phyloP scores from a whole-genome alignment of 2,888 invertebrate genomes.

The Monoplex corrugatus region DNA sequence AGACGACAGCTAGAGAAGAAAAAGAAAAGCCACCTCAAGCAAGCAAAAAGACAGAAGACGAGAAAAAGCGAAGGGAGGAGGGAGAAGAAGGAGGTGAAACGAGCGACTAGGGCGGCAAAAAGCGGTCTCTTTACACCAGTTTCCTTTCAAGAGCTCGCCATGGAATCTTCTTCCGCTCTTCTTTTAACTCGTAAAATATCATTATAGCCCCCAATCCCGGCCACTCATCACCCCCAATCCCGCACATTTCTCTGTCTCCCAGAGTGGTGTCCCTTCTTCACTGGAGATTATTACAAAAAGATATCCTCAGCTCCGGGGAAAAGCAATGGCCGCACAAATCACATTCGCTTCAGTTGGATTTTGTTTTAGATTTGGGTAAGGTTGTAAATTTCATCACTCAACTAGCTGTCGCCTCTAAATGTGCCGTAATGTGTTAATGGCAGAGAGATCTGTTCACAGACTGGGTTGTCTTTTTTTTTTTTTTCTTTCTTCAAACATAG shows the following conservation, averaged over 20 bases:
- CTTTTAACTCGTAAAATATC: constrained; percentile 44
- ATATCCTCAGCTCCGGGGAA: not conserved
- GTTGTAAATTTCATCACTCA: constrained; percentile 41
- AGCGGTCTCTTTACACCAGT: constrained; percentile 41
- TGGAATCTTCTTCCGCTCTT: constrained; percentile 1
- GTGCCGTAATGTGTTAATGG: constrained; percentile 29
- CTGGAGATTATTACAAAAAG: constrained; percentile 36
- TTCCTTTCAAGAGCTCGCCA: constrained; percentile 34
- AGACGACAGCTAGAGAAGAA: not conserved
- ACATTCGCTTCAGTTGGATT: constrained; percentile 43
- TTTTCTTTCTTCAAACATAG: not conserved
- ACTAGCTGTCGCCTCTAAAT: not conserved
- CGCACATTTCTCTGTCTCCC: constrained; percentile 32
- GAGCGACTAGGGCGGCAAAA: constrained; percentile 7
- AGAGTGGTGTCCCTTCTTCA: not conserved
- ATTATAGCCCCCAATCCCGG: constrained; percentile 31
- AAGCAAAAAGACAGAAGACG: not conserved
- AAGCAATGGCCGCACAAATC: not conserved
- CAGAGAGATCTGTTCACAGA: not conserved
- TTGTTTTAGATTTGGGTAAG: constrained; percentile 37
- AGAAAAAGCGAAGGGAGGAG: not conserved
- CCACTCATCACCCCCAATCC: constrained; percentile 24
- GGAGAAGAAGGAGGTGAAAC: not conserved
- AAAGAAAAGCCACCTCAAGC: not conserved
- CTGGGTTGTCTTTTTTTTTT: not conserved